phyloP scores from a whole-genome alignment of 92 coral and sea anemone genomes.

The Parazoanthus darwini region DNA sequence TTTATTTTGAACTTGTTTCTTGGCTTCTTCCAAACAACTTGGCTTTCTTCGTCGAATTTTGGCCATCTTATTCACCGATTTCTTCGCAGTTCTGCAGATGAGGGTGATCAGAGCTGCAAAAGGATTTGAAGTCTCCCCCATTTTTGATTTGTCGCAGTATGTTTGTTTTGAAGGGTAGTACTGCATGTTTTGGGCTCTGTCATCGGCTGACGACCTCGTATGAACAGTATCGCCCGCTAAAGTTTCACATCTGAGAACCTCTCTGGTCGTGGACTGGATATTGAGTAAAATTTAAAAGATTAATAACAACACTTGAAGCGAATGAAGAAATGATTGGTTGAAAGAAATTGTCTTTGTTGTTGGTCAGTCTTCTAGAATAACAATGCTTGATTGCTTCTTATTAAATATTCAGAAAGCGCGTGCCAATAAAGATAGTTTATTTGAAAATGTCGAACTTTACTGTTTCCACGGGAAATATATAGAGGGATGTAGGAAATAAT shows the following conservation, averaged over 20 bases:
- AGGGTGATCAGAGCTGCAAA: slow-evolving; percentile 72
- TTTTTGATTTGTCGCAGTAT: slow-evolving; percentile 22
- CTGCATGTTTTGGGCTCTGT: background rate
- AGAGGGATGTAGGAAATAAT: background rate
- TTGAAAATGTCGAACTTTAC: background rate
- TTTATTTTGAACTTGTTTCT: background rate
- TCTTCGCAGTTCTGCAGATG: slow-evolving; percentile 84
- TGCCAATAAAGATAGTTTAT: background rate
- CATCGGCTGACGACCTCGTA: background rate
- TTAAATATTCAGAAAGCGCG: slow-evolving; percentile 28
- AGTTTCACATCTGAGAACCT: slow-evolving; percentile 18
- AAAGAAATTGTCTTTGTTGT: background rate
- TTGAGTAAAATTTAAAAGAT: slow-evolving; percentile 8
- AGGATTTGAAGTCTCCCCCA: slow-evolving; percentile 62
- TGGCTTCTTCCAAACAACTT: slow-evolving; percentile 37
- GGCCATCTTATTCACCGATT: slow-evolving; percentile 78
- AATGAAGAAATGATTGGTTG: slow-evolving; percentile 21
- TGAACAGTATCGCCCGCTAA: slow-evolving; percentile 19
- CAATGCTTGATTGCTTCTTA: slow-evolving; percentile 23
- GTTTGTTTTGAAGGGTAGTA: slow-evolving; percentile 20
- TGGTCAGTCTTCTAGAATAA: slow-evolving; percentile 27
- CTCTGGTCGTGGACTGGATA: slow-evolving; percentile 13
- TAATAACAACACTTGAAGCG: slow-evolving; percentile 1
- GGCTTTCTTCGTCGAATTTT: slow-evolving; percentile 67
- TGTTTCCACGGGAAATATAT: background rate